Percentiles rank a stretch among this genome's conserved stretches.
Conservation (phyloP, 2,888 invertebrate genomes). For the Eumacrocentrus americanus region DNA sequence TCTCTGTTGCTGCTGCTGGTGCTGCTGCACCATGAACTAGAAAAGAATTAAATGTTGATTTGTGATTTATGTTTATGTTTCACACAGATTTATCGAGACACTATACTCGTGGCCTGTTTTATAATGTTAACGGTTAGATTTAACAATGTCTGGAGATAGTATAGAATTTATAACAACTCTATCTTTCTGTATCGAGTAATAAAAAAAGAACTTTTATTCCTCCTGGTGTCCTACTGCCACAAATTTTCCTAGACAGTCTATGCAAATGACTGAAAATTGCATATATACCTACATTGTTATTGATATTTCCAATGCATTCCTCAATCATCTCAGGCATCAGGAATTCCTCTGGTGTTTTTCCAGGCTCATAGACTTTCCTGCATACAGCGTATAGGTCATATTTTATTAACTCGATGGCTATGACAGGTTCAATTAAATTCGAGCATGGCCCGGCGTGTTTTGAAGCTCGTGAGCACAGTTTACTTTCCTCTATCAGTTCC, state of each 20-base stretch:
- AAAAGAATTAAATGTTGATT: not conserved
- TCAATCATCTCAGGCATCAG: no score
- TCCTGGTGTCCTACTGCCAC: not conserved
- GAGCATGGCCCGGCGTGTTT: constrained; percentile 3
- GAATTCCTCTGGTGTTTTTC: no score
- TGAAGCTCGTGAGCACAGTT: not conserved
- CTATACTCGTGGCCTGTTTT: no score
- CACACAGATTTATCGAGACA: no score
- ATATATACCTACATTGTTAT: no score
- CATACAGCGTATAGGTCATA: not conserved
- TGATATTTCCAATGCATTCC: no score
- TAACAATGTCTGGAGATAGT: not conserved
- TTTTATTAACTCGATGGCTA: constrained; percentile 2
- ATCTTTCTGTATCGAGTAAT: not conserved
- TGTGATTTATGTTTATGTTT: not conserved
- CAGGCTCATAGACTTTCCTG: not conserved
- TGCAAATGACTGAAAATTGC: no score
- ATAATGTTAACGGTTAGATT: not conserved
- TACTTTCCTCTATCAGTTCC: not conserved
- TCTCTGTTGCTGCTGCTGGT: no score
- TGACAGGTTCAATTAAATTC: constrained; percentile 28
- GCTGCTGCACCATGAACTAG: no score
- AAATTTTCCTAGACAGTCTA: not conserved
- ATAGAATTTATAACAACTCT: not conserved
- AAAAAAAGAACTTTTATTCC: not conserved